Percentiles rank a stretch among this genome's conserved stretches.
phyloP scores from a whole-genome alignment of 2,888 invertebrate species.

The Clusia tigrina region DNA sequence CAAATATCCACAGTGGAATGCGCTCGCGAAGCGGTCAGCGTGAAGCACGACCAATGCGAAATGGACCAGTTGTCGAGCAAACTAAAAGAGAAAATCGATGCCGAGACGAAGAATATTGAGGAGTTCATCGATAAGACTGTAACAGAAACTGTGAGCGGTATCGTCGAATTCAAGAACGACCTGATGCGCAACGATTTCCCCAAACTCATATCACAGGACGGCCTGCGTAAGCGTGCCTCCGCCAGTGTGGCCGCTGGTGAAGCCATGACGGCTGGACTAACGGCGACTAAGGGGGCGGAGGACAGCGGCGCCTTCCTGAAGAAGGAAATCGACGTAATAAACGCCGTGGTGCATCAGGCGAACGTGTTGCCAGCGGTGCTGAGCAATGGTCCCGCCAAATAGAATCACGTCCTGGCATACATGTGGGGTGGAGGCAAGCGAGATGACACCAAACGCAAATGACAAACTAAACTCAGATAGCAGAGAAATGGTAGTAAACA shows the following conservation, averaged over 20 bases:
- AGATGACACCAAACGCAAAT: conserved; percentile 9
- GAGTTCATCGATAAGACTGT: conserved; percentile 66
- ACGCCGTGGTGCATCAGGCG: conserved; percentile 64
- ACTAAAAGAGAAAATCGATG: conserved; percentile 62
- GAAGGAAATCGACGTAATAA: conserved; percentile 64
- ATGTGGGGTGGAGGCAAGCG: conserved; percentile 11
- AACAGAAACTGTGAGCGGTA: conserved; percentile 63
- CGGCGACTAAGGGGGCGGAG: conserved; percentile 38
- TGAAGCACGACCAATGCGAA: conserved; percentile 63
- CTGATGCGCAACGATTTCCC: conserved; percentile 59
- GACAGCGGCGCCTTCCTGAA: conserved; percentile 56
- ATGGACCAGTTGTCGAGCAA: conserved; percentile 64
- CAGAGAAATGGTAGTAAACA: conserved; percentile 7
- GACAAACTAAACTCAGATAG: conserved; percentile 1
- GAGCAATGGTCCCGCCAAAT: conserved; percentile 65
- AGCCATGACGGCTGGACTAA: conserved; percentile 33
- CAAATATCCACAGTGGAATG: conserved; percentile 35
- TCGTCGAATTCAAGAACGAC: conserved; percentile 64
- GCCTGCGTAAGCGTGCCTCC: conserved; percentile 58
- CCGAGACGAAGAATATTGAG: conserved; percentile 64
- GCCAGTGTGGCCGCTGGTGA: conserved; percentile 18
- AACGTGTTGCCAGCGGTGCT: conserved; percentile 64
- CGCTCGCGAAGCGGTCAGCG: conserved; percentile 59
- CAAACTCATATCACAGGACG: conserved; percentile 10
- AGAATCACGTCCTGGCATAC: too few species aligned